Evolutionary conservation across 2,113 vertebrate species (phyloP), one percentile per base, ranked within the genome.

Genomic region (Brachionichthys hirsutus): DNA sequence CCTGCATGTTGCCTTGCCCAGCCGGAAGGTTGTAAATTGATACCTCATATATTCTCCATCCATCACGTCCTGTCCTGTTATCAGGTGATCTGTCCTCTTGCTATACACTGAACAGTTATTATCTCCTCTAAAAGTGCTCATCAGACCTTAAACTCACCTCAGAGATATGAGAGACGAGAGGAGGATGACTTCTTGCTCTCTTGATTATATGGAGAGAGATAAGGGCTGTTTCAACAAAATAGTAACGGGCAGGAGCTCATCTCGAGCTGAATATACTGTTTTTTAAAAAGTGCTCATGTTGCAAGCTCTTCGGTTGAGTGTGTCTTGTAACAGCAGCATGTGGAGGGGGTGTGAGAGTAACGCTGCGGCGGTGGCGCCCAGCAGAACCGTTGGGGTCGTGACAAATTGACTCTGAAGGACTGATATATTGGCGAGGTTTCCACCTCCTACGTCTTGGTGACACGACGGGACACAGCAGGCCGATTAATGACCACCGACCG

Each of bases 331-430:
- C 30, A 42, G 15, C 11, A 4, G 19, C 20, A 45, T 62, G 16
- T 12, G 12, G 6, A 38, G 36, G 36, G 36, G 6, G 22, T 40
- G 66, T 69, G 51, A 66, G 75, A 50, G 34, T 64, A 56, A 46
- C 16, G 54, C 74, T 40, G 74, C 67, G 73, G 76, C 51, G 66
- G 24, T 47, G 55, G 65, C 30, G n/a, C 35, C 48, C 65, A 14
- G 73, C 75, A 73, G 78, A 71, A 67, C 61, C 22, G 52, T 46
- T 75, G 50, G 76, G 60, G 61, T 80, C 77, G 17, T 90, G 88
- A 92, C 87, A 89, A 90, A 92, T 92, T 86, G 84, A 82, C 82
- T 83, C 54, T 53, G 91, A 89, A 92, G 86, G 86, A 85, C 67
- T 84, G 88, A 89, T 89, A 89, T 90, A 92, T 90, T 80, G 87